These are phyloP conservation scores for Agrotis ipsilon DNA, from an alignment of 2,888 invertebrate species.

Conservation along the genomic window DNA sequence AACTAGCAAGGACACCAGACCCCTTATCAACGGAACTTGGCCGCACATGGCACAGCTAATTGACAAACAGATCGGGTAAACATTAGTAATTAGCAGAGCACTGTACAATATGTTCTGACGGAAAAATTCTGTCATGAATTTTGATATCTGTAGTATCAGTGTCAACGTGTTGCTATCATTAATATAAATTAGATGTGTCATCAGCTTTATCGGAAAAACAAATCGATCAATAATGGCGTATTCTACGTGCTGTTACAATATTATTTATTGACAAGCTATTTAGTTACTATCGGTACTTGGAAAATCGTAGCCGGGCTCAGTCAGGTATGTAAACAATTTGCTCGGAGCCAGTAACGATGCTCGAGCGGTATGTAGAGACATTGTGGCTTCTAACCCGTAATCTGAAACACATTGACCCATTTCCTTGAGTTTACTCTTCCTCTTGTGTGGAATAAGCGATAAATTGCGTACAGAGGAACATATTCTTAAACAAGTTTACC, in stretches of 20 bases:
- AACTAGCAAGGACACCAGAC: slow-evolving; percentile 68
- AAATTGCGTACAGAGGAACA: slow-evolving; percentile 9
- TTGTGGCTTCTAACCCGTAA: slow-evolving; percentile 37
- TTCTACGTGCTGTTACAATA: slow-evolving; percentile 34
- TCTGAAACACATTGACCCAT: slow-evolving; percentile 30
- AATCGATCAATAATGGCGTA: slow-evolving; percentile 56
- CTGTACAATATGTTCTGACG: slow-evolving; percentile 36
- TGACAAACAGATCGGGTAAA: slow-evolving; percentile 65
- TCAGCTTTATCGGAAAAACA: slow-evolving; percentile 48
- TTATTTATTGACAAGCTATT: slow-evolving; percentile 47
- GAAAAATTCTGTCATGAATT: slow-evolving; percentile 36
- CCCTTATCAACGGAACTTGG: slow-evolving; percentile 71
- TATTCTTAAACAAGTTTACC: slow-evolving; percentile 1
- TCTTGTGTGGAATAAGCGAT: slow-evolving; percentile 21
- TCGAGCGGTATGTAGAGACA: slow-evolving; percentile 17
- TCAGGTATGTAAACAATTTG: slow-evolving; percentile 22
- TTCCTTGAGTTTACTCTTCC: slow-evolving; percentile 17
- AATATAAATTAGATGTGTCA: slow-evolving; percentile 59
- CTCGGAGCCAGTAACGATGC: not conserved
- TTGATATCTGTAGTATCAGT: slow-evolving; percentile 47
- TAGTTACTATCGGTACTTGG: slow-evolving; percentile 28
- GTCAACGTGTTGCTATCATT: slow-evolving; percentile 52
- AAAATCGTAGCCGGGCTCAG: slow-evolving; percentile 14
- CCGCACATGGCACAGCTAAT: slow-evolving; percentile 62
- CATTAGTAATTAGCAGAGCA: slow-evolving; percentile 46